phyloP scores from a whole-genome alignment of 2,888 invertebrate species.

The Polyommatus iphigenia region DNA sequence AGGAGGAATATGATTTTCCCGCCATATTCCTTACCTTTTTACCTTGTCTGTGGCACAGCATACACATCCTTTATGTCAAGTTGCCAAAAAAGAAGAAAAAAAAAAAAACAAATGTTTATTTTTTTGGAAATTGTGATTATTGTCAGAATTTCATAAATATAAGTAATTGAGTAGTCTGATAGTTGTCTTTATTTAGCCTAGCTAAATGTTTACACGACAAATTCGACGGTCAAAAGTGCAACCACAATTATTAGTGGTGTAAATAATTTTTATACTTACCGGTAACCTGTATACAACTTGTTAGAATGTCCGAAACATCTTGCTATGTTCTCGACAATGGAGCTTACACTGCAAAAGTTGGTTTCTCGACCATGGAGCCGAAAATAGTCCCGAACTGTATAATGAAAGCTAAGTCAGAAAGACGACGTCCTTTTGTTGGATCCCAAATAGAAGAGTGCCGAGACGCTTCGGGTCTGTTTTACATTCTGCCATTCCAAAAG shows the following conservation, averaged over 20 bases:
- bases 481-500: slow-evolving; percentile 95
- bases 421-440: slow-evolving; percentile 95
- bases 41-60: too few species aligned
- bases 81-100: too few species aligned
- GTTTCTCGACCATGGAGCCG: slow-evolving; percentile 86
- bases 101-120: too few species aligned
- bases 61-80: too few species aligned
- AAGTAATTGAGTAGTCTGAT: background rate
- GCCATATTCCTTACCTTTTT: too few species aligned
- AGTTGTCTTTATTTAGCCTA: background rate
- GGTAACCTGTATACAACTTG: slow-evolving; percentile 36
- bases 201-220: background rate
- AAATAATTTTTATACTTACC: slow-evolving; percentile 27
- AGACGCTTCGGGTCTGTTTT: slow-evolving; percentile 96
- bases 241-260: background rate
- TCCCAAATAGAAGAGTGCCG: slow-evolving; percentile 96
- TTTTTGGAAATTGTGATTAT: too few species aligned
- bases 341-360: slow-evolving; percentile 91
- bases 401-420: slow-evolving; percentile 98
- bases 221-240: background rate
- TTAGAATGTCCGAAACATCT: slow-evolving; percentile 64
- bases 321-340: slow-evolving; percentile 92
- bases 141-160: background rate
- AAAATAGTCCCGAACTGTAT: slow-evolving; percentile 95
- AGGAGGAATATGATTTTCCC: too few species aligned